Conservation (phyloP, 2,797 vertebrate genomes). For the Bovichtus variegatus region DNA sequence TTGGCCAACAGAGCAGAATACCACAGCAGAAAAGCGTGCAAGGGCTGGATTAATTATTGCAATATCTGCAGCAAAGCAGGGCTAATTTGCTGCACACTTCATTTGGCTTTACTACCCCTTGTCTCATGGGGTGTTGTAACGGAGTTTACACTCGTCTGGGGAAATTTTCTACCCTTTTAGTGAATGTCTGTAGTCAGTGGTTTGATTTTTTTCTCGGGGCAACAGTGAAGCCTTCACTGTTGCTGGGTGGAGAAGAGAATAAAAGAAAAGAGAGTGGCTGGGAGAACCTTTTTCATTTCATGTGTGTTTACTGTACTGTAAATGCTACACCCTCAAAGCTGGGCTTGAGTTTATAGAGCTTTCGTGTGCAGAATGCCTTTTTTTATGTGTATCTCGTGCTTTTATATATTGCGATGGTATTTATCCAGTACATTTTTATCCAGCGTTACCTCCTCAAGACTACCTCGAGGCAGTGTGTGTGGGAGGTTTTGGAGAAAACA, state of each 20-base stretch:
- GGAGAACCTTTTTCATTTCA: conserved; percentile 29
- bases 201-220: conserved; percentile 64
- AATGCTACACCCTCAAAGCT: conserved; percentile 51
- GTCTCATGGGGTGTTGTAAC: conserved; percentile 70
- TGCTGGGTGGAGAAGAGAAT: conserved; percentile 56
- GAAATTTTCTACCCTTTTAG: conserved; percentile 66
- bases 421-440: conserved; percentile 1
- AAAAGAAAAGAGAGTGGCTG: conserved; percentile 35
- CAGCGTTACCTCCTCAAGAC: conserved; percentile 17
- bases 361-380: conserved; percentile 32
- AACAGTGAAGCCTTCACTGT: conserved; percentile 44
- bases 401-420: conserved; percentile 6
- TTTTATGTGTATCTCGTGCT: conserved; percentile 13
- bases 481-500: conserved; percentile 55
- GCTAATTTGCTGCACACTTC: conserved; percentile 79
- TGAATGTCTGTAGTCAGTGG: conserved; percentile 71
- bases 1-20: conserved; percentile 56
- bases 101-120: conserved; percentile 74
- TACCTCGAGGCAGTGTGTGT: conserved; percentile 23
- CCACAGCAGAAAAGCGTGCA: conserved; percentile 65
- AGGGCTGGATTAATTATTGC: conserved; percentile 70
- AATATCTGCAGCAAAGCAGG: conserved; percentile 72
- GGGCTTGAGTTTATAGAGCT: conserved; percentile 44
- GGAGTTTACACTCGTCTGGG: conserved; percentile 67
- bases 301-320: conserved; percentile 53